Evolutionary conservation across 2,888 invertebrate genomes (phyloP).

Genomic region (Cheilosia variabilis): DNA sequence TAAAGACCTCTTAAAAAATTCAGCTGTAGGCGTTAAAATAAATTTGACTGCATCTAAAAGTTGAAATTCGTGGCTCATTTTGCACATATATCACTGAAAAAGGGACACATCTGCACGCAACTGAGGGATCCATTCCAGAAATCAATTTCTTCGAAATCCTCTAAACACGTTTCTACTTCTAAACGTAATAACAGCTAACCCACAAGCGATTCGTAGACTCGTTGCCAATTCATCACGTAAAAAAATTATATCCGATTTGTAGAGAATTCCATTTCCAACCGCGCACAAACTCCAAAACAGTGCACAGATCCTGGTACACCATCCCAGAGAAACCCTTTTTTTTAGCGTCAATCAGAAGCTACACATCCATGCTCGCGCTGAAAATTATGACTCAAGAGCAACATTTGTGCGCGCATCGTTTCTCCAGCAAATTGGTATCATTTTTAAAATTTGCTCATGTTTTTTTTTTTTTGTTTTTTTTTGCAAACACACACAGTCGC

Average conservation of each 20-base stretch:
- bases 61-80: no score
- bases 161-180: no score
- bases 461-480: neutral
- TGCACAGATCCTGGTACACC: conserved; percentile 5
- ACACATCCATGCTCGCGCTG: neutral
- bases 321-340: conserved; percentile 18
- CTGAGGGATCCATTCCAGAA: no score
- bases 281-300: no score
- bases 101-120: no score
- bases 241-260: neutral
- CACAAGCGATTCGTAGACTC: neutral
- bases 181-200: neutral
- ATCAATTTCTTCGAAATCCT: no score
- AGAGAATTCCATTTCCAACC: no score
- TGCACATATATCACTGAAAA: no score
- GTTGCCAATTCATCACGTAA: conserved; percentile 19
- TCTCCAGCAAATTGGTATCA: conserved; percentile 51
- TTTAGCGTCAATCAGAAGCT: conserved; percentile 32
- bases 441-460: conserved; percentile 3
- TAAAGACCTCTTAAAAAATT: no score
- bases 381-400: conserved; percentile 42
- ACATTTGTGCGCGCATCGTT: conserved; percentile 53
- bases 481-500: neutral
- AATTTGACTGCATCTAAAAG: no score
- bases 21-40: no score